Conservation (phyloP, 2,113 vertebrate species). For the Ophthalmolycus amberensis region DNA sequence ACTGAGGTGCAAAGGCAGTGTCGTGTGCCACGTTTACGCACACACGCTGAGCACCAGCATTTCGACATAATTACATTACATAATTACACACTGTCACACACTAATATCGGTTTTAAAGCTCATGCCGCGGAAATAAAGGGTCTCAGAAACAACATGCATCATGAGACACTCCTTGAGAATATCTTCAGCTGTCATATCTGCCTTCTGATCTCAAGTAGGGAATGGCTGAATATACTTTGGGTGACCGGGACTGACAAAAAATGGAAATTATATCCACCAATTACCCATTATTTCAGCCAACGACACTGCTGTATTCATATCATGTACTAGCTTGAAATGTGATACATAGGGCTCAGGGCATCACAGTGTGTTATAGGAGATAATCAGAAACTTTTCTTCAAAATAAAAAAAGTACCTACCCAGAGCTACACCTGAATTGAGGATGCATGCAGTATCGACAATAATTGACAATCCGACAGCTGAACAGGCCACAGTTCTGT, state of each 20-base stretch:
- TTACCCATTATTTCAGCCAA: conserved; percentile 39
- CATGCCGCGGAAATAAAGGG: conserved; percentile 16
- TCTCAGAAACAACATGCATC: conserved; percentile 27
- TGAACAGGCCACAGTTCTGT: conserved; percentile 47
- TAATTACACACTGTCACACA: conserved; percentile 18
- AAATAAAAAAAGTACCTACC: conserved; percentile 11
- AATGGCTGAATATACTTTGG: conserved; percentile 24
- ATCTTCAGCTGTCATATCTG: conserved; percentile 20
- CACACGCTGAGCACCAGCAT: conserved; percentile 1
- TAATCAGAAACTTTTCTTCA: conserved; percentile 32
- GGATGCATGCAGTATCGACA: conserved; percentile 55
- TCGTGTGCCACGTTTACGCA: conserved; percentile 14
- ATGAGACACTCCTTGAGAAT: conserved; percentile 9
- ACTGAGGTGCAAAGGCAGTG: neutral
- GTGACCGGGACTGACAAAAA: conserved; percentile 35
- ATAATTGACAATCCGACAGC: conserved; percentile 50
- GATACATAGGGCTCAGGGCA: conserved; percentile 8
- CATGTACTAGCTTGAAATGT: conserved; percentile 13
- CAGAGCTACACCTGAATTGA: conserved; percentile 17
- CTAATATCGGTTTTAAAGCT: conserved; percentile 20
- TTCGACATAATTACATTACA: conserved; percentile 29
- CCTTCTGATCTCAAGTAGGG: conserved; percentile 14
- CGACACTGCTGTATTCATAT: neutral
- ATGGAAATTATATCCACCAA: conserved; percentile 33
- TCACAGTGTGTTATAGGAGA: conserved; percentile 3